Conservation (phyloP, 2,113 vertebrate species). For the Psittacula cyanocephala region DNA sequence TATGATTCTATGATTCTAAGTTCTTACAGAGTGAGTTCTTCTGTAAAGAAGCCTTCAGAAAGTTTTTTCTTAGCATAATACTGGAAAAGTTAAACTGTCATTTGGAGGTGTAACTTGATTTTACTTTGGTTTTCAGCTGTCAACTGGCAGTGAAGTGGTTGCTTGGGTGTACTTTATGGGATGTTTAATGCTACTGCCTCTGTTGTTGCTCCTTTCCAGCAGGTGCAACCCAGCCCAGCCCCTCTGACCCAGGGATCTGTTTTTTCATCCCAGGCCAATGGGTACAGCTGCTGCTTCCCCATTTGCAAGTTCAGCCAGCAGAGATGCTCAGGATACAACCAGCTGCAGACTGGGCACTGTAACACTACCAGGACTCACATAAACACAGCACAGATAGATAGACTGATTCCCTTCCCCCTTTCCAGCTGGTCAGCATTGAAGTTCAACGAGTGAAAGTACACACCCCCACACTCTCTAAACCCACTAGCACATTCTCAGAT, state of each 20-base stretch:
- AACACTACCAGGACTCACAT: neutral
- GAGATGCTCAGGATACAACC: neutral
- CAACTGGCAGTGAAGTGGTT: neutral
- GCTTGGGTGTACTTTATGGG: neutral
- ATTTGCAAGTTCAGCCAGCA: neutral
- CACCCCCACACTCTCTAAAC: rapidly evolving
- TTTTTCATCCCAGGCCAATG: neutral
- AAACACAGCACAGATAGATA: neutral
- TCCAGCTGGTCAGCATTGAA: neutral
- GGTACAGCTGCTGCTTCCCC: neutral
- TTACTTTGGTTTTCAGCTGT: neutral
- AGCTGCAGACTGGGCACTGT: neutral
- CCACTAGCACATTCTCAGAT: neutral
- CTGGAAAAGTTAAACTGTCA: neutral
- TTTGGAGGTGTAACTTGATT: neutral
- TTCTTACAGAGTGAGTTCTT: neutral
- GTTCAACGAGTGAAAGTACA: neutral
- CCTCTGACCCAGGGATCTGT: rapidly evolving
- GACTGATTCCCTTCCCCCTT: neutral
- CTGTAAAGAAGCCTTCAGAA: neutral
- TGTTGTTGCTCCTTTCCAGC: neutral
- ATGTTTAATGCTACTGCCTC: neutral
- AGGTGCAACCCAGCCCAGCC: rapidly evolving
- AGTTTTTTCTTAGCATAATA: neutral
- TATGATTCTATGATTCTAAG: no score